Conservation (phyloP, 2,113 vertebrate species). For the Pristiophorus japonicus region DNA sequence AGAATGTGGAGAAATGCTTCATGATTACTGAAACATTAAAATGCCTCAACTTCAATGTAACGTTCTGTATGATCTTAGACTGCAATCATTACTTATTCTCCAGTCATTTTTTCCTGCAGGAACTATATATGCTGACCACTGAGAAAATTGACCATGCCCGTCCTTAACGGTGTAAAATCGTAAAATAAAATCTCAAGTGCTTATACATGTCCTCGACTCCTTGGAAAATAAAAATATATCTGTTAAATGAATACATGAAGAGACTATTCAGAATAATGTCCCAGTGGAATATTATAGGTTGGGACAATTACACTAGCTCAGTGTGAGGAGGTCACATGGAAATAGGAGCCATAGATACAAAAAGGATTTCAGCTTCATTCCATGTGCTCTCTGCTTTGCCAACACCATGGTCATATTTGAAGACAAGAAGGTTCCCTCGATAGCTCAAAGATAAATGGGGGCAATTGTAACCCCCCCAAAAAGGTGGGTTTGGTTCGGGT, state of each 20-base stretch:
- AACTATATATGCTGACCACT: neutral
- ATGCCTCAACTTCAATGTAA: neutral
- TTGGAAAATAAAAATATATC: neutral
- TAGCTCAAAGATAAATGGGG: neutral
- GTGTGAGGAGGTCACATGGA: neutral
- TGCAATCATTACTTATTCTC: neutral
- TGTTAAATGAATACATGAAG: neutral
- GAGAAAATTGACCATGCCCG: neutral
- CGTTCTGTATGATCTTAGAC: neutral
- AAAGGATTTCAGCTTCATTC: neutral
- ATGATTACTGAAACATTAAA: neutral
- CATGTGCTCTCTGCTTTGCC: neutral
- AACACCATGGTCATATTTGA: neutral
- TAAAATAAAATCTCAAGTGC: neutral
- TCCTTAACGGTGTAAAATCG: neutral
- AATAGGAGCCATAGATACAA: neutral
- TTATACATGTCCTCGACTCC: neutral
- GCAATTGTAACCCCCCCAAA: no score
- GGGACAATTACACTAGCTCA: neutral
- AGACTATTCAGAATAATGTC: neutral
- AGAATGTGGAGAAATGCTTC: neutral
- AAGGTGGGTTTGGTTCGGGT: no score
- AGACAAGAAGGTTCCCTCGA: neutral
- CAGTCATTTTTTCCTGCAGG: neutral
- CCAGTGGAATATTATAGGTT: neutral